Percentiles rank a stretch among this genome's conserved stretches.
These are phyloP conservation scores for Kryptolebias marmoratus DNA, from an alignment of 2,113 vertebrate genomes.

Conservation along the genomic window DNA sequence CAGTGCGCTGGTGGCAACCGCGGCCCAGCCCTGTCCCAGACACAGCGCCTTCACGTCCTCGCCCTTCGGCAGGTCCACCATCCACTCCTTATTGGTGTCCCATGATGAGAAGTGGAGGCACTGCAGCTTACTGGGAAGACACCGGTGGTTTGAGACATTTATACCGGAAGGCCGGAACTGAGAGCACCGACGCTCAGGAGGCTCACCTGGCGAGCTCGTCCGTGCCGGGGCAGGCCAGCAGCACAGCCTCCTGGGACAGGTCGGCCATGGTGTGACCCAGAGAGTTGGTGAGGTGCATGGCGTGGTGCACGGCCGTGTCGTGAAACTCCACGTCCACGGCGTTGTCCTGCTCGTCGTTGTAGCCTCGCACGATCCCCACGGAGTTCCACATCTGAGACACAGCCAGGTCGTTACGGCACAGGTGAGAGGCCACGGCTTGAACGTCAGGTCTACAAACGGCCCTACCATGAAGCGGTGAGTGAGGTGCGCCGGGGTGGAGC, in stretches of 20 bases:
- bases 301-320: slow-evolving; percentile 91
- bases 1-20: slow-evolving; percentile 86
- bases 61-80: slow-evolving; percentile 88
- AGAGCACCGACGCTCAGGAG: fast-evolving
- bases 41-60: slow-evolving; percentile 90
- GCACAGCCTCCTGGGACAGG: slow-evolving; percentile 90
- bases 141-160: neutral
- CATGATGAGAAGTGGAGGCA: slow-evolving; percentile 96
- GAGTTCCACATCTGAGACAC: slow-evolving; percentile 93
- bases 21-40: slow-evolving; percentile 91
- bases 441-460: neutral
- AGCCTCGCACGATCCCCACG: slow-evolving; percentile 90
- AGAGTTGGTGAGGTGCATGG: slow-evolving; percentile 92
- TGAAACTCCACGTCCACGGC: slow-evolving; percentile 97
- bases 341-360: slow-evolving; percentile 95
- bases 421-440: neutral
- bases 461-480: slow-evolving; percentile 95
- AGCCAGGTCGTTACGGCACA: fast-evolving
- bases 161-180: neutral
- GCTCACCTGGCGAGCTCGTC: slow-evolving; percentile 90
- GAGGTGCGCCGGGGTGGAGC: slow-evolving; percentile 92
- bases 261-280: slow-evolving; percentile 90
- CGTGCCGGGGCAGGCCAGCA: slow-evolving; percentile 89
- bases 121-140: slow-evolving; percentile 88
- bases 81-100: slow-evolving; percentile 97